Evolutionary conservation across 2,888 invertebrate genomes (phyloP).

Genomic region (Cordylochernes scorpioides): DNA sequence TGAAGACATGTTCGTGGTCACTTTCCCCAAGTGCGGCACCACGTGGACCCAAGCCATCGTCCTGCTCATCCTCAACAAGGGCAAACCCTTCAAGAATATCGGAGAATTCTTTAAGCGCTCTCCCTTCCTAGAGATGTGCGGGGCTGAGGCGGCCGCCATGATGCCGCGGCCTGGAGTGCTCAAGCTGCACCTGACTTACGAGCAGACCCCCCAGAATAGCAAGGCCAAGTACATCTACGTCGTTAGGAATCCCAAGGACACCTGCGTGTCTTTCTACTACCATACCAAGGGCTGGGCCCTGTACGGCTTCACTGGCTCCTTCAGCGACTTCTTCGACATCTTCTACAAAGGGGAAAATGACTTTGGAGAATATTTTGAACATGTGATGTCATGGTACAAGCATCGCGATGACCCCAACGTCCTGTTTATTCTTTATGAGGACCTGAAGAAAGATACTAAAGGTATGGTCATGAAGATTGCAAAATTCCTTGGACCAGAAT

Average conservation of each 20-base stretch:
- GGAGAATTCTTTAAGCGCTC: conserved; percentile 2
- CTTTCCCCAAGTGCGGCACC: background rate
- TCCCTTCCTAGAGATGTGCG: conserved; percentile 3
- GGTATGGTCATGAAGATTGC: conserved; percentile 13
- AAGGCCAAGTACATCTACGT: conserved; percentile 20
- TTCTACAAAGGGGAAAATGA: conserved; percentile 20
- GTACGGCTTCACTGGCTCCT: conserved; percentile 10
- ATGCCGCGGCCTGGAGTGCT: conserved; percentile 8
- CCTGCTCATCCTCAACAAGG: background rate
- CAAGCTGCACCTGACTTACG: conserved; percentile 17
- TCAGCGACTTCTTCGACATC: conserved; percentile 21
- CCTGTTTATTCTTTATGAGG: conserved; percentile 21
- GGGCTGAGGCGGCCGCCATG: conserved; percentile 5
- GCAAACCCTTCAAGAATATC: background rate
- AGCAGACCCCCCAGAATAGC: conserved; percentile 8
- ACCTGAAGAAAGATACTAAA: conserved; percentile 19
- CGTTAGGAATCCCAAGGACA: conserved; percentile 25
- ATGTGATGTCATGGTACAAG: conserved; percentile 10
- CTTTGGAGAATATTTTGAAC: conserved; percentile 13
- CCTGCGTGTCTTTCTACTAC: conserved; percentile 23
- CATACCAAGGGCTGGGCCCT: conserved; percentile 13
- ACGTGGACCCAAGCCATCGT: background rate
- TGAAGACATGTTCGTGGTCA: background rate
- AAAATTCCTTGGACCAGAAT: conserved; percentile 11
- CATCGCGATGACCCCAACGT: conserved; percentile 18